Conservation (phyloP, 2,113 vertebrate genomes). For the Phrynosoma platyrhinos region DNA sequence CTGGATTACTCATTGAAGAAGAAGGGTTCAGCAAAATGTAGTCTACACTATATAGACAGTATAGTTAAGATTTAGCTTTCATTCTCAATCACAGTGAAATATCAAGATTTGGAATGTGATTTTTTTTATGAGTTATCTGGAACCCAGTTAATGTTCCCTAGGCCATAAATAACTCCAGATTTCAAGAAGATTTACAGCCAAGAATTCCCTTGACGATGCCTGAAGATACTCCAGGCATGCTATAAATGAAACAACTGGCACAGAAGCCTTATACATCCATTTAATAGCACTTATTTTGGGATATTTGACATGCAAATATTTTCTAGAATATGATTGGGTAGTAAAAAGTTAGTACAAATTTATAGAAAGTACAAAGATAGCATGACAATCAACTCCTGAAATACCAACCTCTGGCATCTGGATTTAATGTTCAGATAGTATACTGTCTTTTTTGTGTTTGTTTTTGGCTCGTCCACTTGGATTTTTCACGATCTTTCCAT, state of each 20-base stretch:
- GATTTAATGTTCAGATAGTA: conserved; percentile 20
- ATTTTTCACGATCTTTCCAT: not conserved
- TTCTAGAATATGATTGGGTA: not conserved
- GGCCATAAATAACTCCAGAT: conserved; percentile 14
- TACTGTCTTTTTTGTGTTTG: conserved; percentile 33
- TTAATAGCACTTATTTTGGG: conserved; percentile 36
- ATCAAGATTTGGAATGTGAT: not conserved
- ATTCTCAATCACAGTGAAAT: not conserved
- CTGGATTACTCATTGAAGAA: not conserved
- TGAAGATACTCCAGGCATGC: conserved; percentile 7
- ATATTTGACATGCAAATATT: conserved; percentile 12
- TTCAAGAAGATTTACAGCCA: conserved; percentile 38
- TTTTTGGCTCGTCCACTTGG: conserved; percentile 37
- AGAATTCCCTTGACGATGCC: not conserved
- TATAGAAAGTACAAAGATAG: conserved; percentile 38
- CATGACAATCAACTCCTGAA: conserved; percentile 28
- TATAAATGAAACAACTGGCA: conserved; percentile 36
- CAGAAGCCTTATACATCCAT: conserved; percentile 36
- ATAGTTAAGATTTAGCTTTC: not conserved
- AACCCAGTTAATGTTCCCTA: conserved; percentile 1
- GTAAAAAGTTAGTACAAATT: conserved; percentile 3
- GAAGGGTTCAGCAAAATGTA: conserved; percentile 7
- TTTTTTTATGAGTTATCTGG: conserved; percentile 8
- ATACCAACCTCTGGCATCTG: conserved; percentile 47
- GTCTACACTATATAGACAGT: not conserved